A percentile compares a stretch with the other conserved stretches of the same genome.
Conservation (phyloP, 2,113 vertebrate genomes). For the Xiphophorus couchianus region DNA sequence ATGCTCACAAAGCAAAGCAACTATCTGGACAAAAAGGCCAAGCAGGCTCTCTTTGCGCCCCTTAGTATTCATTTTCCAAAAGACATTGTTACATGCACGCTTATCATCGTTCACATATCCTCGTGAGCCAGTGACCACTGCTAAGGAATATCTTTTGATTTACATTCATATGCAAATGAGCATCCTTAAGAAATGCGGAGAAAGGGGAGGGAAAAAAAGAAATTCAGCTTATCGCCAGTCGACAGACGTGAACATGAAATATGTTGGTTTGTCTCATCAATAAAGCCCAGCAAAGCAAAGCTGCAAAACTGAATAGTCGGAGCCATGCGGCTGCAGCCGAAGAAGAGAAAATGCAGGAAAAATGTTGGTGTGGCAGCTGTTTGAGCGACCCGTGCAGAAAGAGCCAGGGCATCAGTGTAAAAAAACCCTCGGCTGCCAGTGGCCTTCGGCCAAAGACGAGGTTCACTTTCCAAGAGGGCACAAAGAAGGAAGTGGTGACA, state of each 20-base stretch:
- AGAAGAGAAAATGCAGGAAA: constrained; percentile 17
- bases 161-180: constrained; percentile 70
- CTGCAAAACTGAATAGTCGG: constrained; percentile 48
- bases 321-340: constrained; percentile 59
- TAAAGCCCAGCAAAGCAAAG: constrained; percentile 42
- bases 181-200: constrained; percentile 32
- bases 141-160: constrained; percentile 61
- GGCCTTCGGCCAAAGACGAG: constrained; percentile 60
- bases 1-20: constrained; percentile 35
- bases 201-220: constrained; percentile 8
- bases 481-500: constrained; percentile 31
- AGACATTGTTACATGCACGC: constrained; percentile 33
- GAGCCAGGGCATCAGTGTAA: constrained; percentile 49
- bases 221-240: constrained; percentile 67
- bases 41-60: constrained; percentile 25
- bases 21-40: constrained; percentile 28
- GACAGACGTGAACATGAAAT: constrained; percentile 60
- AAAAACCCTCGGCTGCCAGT: constrained; percentile 53
- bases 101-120: constrained; percentile 56
- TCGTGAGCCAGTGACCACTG: constrained; percentile 40
- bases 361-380: constrained; percentile 48
- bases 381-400: constrained; percentile 57
- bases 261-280: constrained; percentile 55
- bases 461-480: constrained; percentile 63
- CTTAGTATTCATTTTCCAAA: constrained; percentile 20